These are phyloP conservation scores for Hypanus sabinus DNA, from an alignment of 2,113 vertebrate genomes.

Conservation along the genomic window DNA sequence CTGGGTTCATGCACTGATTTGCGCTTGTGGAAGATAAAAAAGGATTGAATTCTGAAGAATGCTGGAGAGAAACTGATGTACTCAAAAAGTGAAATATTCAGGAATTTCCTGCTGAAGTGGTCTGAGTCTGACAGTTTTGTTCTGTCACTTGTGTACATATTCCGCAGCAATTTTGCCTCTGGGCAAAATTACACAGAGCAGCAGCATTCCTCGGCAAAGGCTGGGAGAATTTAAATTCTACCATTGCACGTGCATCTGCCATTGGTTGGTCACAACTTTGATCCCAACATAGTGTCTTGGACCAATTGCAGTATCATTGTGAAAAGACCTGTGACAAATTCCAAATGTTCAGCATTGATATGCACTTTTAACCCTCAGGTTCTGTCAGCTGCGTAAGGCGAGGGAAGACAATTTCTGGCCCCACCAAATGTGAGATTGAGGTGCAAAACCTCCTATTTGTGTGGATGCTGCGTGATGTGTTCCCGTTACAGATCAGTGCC, in stretches of 20 bases:
- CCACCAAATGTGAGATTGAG: too few relatives aligned
- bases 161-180: not conserved
- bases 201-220: not conserved
- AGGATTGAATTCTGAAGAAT: not conserved
- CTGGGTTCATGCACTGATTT: not conserved
- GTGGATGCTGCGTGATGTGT: too few relatives aligned
- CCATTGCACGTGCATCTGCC: not conserved
- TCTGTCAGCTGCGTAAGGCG: too few relatives aligned
- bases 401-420: too few relatives aligned
- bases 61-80: not conserved
- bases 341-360: not conserved
- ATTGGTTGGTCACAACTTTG: not conserved
- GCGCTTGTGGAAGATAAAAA: not conserved
- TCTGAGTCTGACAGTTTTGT: not conserved
- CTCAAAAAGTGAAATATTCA: too few relatives aligned
- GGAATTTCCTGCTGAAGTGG: not conserved
- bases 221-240: not conserved
- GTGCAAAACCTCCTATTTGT: too few relatives aligned
- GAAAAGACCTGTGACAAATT: not conserved
- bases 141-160: not conserved
- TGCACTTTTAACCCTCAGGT: too few relatives aligned
- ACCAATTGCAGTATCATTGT: not conserved
- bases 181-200: not conserved
- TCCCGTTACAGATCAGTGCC: too few relatives aligned
- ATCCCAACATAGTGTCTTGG: not conserved